phyloP scores from a whole-genome alignment of 64 coral and sea anemone species.

The Stylophora pistillata region DNA sequence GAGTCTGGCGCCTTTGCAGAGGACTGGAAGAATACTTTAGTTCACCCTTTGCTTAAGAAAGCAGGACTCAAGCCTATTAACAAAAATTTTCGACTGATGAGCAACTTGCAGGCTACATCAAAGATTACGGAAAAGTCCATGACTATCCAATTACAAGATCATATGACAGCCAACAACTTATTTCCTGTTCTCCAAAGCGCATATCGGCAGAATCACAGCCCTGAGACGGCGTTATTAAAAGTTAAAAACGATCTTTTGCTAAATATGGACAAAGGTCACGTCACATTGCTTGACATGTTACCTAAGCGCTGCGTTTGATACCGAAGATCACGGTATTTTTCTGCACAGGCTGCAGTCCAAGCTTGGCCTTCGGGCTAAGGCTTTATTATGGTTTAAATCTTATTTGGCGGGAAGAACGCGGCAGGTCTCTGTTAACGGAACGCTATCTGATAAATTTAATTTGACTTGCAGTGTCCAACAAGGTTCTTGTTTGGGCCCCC shows the following conservation, averaged over 20 bases:
- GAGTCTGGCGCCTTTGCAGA: slow-evolving; percentile 41
- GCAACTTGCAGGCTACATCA: slow-evolving; percentile 35
- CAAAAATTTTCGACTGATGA: slow-evolving; percentile 24
- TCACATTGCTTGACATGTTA: slow-evolving; percentile 15
- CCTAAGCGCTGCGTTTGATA: too few relatives aligned
- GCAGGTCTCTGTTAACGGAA: too few relatives aligned
- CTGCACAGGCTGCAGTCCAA: too few relatives aligned
- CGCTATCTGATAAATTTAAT: too few relatives aligned
- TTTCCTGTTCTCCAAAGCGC: slow-evolving; percentile 30
- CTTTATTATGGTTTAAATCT: too few relatives aligned
- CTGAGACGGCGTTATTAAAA: slow-evolving; percentile 27
- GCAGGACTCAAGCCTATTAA: slow-evolving; percentile 33
- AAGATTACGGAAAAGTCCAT: slow-evolving; percentile 46
- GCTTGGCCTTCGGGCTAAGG: too few relatives aligned
- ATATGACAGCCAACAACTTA: slow-evolving; percentile 34
- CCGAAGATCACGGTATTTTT: too few relatives aligned
- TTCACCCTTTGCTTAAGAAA: slow-evolving; percentile 51
- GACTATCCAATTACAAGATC: slow-evolving; percentile 41
- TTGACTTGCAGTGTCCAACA: too few relatives aligned
- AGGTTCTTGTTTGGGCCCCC: too few relatives aligned
- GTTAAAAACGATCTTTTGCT: slow-evolving; percentile 43
- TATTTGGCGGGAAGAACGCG: too few relatives aligned
- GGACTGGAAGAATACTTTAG: slow-evolving; percentile 42
- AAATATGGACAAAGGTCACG: slow-evolving; percentile 28
- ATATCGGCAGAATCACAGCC: slow-evolving; percentile 23